Evolutionary conservation across 2,888 invertebrate species (phyloP).

Genomic region (Marronus borbonicus): DNA sequence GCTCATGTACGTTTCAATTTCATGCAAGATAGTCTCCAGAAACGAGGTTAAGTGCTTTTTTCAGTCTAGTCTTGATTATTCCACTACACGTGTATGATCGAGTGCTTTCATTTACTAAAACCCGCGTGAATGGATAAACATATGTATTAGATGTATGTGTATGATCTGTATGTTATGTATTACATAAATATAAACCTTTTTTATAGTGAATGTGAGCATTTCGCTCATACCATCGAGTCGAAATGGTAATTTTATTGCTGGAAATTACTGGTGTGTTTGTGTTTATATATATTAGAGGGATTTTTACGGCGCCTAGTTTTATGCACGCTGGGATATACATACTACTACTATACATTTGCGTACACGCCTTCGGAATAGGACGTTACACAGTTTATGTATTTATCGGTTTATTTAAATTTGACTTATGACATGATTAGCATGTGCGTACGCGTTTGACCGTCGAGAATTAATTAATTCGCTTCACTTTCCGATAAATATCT

Average conservation of each 20-base stretch:
- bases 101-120: constrained; percentile 55
- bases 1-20: constrained; percentile 33
- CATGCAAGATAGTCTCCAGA: constrained; percentile 41
- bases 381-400: constrained; percentile 46
- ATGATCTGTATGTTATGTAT: neutral
- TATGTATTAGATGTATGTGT: constrained; percentile 7
- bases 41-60: constrained; percentile 59
- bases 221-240: constrained; percentile 18
- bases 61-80: constrained; percentile 59
- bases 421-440: constrained; percentile 43
- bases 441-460: constrained; percentile 24
- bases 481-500: constrained; percentile 31
- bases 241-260: constrained; percentile 42
- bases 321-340: constrained; percentile 26
- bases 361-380: constrained; percentile 12
- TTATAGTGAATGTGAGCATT: constrained; percentile 34
- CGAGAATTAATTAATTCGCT: constrained; percentile 32
- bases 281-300: constrained; percentile 39
- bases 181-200: constrained; percentile 10
- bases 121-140: neutral
- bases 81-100: constrained; percentile 61
- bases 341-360: constrained; percentile 14
- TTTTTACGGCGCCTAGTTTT: constrained; percentile 46
- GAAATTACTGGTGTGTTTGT: constrained; percentile 39
- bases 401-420: constrained; percentile 51